Evolutionary conservation across 2,797 vertebrate genomes (phyloP).

Genomic region (Leuciscus waleckii): DNA sequence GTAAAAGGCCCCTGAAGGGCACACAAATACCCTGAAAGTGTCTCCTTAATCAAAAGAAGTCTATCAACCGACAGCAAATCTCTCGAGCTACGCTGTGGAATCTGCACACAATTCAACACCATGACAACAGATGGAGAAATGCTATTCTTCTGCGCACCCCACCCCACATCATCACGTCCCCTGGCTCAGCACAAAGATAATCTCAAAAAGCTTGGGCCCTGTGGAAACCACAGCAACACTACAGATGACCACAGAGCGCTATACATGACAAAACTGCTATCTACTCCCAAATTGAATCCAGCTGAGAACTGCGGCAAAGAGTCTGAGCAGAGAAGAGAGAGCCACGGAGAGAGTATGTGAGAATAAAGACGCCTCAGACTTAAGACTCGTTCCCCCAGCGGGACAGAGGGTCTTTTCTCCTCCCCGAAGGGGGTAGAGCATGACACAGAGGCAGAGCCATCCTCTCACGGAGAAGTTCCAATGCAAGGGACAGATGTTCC

Average conservation of each 20-base stretch:
- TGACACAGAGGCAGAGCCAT: constrained; percentile 33
- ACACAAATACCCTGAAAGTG: constrained; percentile 5
- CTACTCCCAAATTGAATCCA: constrained; percentile 8
- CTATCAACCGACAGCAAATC: constrained; percentile 14
- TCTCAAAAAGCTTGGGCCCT: constrained; percentile 16
- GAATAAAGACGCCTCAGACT: constrained; percentile 43
- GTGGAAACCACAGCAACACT: constrained; percentile 9
- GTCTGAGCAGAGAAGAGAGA: background rate
- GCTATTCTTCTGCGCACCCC: background rate
- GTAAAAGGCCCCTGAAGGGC: constrained; percentile 12
- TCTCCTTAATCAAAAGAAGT: constrained; percentile 21
- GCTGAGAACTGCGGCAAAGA: constrained; percentile 22
- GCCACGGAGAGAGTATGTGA: background rate
- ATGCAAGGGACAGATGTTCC: constrained; percentile 49
- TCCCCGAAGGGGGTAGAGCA: constrained; percentile 17
- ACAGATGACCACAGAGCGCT: constrained; percentile 24
- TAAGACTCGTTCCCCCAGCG: constrained; percentile 7
- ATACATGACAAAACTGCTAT: constrained; percentile 34
- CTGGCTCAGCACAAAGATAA: constrained; percentile 21
- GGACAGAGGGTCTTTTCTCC: constrained; percentile 50
- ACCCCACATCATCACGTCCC: background rate
- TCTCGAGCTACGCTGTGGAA: background rate
- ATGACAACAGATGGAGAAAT: constrained; percentile 32
- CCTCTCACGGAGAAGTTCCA: constrained; percentile 33
- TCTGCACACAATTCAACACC: constrained; percentile 27